Percentiles rank a stretch among this genome's conserved stretches.
Conservation (phyloP, 2,888 invertebrate genomes). For the Tiliacea aurago region DNA sequence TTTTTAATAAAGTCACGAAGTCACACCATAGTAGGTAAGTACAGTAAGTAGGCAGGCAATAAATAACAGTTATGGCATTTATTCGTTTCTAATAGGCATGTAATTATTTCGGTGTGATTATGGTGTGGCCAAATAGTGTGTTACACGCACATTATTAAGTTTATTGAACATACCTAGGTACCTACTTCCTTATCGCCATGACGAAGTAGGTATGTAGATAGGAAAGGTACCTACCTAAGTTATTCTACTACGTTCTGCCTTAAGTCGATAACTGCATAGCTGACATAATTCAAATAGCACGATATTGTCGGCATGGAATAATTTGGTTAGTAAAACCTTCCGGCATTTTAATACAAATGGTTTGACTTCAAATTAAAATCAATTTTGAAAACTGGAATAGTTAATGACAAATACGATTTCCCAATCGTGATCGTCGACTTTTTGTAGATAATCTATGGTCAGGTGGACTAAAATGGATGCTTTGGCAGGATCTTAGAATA, state of each 20-base stretch:
- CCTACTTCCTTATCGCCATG: slow-evolving; percentile 11
- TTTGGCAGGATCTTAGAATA: too few relatives aligned
- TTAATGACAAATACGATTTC: slow-evolving; percentile 11
- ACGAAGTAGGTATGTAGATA: slow-evolving; percentile 13
- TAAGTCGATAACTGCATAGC: not conserved
- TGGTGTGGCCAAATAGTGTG: slow-evolving; percentile 37
- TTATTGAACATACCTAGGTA: slow-evolving; percentile 27
- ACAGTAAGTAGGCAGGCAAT: slow-evolving; percentile 39
- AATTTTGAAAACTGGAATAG: slow-evolving; percentile 15
- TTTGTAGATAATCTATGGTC: not conserved
- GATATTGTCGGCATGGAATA: slow-evolving; percentile 23
- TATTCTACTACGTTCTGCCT: not conserved
- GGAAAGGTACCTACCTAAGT: not conserved
- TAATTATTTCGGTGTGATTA: slow-evolving; percentile 37
- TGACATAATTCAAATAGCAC: slow-evolving; percentile 24
- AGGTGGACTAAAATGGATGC: too few relatives aligned
- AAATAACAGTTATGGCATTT: slow-evolving; percentile 59
- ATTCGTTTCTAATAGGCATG: slow-evolving; percentile 46
- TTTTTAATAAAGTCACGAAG: slow-evolving; percentile 38
- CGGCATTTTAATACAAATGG: slow-evolving; percentile 27
- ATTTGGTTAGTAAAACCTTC: slow-evolving; percentile 34
- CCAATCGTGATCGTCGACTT: slow-evolving; percentile 27
- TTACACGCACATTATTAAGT: slow-evolving; percentile 36
- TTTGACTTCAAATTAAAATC: slow-evolving; percentile 8
- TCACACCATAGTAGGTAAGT: slow-evolving; percentile 9